Conservation (phyloP, 2,113 vertebrate species). For the Heterocephalus glaber region DNA sequence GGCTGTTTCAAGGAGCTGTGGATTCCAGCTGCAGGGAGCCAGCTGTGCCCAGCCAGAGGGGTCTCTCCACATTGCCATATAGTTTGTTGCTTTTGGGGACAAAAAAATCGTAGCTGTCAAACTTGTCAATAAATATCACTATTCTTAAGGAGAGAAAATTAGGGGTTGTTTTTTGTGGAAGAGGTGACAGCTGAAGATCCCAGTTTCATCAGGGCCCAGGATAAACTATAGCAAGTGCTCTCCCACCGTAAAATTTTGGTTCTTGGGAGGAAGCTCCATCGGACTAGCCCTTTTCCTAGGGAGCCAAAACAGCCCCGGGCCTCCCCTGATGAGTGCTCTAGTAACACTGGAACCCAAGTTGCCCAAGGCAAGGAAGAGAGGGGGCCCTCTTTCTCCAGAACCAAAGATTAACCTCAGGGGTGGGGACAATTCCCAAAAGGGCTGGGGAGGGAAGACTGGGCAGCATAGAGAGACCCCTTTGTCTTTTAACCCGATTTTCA, state of each 20-base stretch:
- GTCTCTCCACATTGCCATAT: not conserved
- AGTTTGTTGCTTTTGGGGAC: conserved; percentile 2
- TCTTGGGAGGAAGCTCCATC: not conserved
- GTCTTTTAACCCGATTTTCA: conserved; percentile 81
- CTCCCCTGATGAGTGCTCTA: not conserved
- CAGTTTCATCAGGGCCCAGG: not conserved
- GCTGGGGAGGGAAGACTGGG: conserved; percentile 33
- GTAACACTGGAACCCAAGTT: not conserved
- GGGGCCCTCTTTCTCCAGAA: conserved; percentile 39
- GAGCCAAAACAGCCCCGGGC: not conserved
- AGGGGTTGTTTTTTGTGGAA: not conserved
- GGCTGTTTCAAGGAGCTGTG: not conserved
- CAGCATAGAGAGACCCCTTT: conserved; percentile 79
- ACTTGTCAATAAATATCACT: conserved; percentile 30
- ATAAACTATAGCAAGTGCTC: conserved; percentile 35
- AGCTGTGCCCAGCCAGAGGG: not conserved
- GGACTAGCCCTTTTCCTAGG: not conserved
- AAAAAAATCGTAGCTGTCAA: not conserved
- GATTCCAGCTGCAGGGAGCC: not conserved
- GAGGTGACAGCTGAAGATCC: not conserved
- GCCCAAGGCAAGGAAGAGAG: conserved; percentile 44
- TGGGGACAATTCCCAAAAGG: conserved; percentile 63
- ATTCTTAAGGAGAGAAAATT: not conserved
- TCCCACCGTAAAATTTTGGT: conserved; percentile 19
- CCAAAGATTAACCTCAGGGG: conserved; percentile 47